A percentile compares a stretch with the other conserved stretches of the same genome.
Evolutionary conservation across 2,888 invertebrate genomes (phyloP).

Genomic region (Apantesis nais): DNA sequence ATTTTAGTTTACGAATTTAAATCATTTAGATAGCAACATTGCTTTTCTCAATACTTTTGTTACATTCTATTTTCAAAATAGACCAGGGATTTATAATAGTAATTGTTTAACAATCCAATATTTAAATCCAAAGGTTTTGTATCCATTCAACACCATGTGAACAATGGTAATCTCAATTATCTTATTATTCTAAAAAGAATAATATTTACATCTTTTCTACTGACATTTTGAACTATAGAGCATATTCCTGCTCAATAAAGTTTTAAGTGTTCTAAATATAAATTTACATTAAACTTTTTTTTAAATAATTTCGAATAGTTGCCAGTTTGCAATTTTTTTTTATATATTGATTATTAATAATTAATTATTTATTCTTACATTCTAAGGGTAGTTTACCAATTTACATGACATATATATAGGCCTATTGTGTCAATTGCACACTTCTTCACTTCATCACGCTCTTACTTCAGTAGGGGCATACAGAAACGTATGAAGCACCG

Average conservation of each 20-base stretch:
- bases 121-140: neutral
- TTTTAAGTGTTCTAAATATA: neutral
- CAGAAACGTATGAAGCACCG: neutral
- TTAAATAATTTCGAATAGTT: too few relatives aligned
- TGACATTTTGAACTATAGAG: neutral
- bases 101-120: neutral
- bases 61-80: neutral
- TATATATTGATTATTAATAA: conserved; percentile 24
- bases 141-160: neutral
- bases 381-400: conserved; percentile 3
- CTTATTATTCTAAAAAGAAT: neutral
- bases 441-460: neutral
- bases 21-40: neutral
- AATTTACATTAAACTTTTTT: neutral
- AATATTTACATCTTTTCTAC: neutral
- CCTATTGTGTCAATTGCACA: neutral
- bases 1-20: neutral
- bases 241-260: conserved; percentile 12
- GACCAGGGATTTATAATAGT: neutral
- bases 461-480: neutral
- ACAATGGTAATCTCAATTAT: neutral
- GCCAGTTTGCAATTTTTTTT: conserved; percentile 26
- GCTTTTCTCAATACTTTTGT: neutral
- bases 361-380: conserved; percentile 39
- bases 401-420: neutral